Base-by-base conservation (phyloP, 1,140 invertebrate species). In the Laodelphax striatellus region DNA sequence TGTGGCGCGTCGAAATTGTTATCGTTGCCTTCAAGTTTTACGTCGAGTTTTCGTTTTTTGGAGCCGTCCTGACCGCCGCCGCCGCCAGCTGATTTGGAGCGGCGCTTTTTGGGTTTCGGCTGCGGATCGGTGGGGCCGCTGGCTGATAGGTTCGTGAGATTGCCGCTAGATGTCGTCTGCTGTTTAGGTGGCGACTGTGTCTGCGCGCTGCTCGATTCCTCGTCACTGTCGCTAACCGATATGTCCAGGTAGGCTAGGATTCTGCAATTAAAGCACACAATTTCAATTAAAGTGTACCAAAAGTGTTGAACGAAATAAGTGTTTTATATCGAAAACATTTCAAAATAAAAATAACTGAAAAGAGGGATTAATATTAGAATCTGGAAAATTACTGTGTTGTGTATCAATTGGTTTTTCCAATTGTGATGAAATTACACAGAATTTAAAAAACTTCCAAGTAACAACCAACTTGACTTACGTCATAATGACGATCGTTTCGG, bases 161-260 rank as follows among this genome's bases (percentile, higher is more conserved):
- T 28, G 24, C 24, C 24, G 44, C 31, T 57, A n/a, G 17, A 8
- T 38, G 17, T 21, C 13, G 22, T 17, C 13, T 57, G 38, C 14
- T 16, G 31, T 53, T 31, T 44, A 11, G 34, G 11, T 38, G 34
- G 2, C 17, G 34, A 9, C 17, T 63, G 42, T 5, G 42, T 55
- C 16, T 50, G 28, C 10, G 11, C 46, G 13, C 22, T 16, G 44
- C 60, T 24, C 11, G 34, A 22, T 14, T 76, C 75, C 1, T 82
- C 79, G 2, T 82, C 77, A 52, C 82, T 80, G 5, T 84, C 84
- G 63, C 79, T 77, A 31, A 81, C 77, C 62, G 84, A 79, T 28
- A 88, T 77, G 66, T 88, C 83, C 68, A 85, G 80, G 62, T 83
- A 82, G 67, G 82, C 79, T 8, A 88, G 72, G 52, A 88, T 76